These are phyloP conservation scores for Acomys russatus DNA, from an alignment of 2,797 vertebrate species.

Conservation along the genomic window DNA sequence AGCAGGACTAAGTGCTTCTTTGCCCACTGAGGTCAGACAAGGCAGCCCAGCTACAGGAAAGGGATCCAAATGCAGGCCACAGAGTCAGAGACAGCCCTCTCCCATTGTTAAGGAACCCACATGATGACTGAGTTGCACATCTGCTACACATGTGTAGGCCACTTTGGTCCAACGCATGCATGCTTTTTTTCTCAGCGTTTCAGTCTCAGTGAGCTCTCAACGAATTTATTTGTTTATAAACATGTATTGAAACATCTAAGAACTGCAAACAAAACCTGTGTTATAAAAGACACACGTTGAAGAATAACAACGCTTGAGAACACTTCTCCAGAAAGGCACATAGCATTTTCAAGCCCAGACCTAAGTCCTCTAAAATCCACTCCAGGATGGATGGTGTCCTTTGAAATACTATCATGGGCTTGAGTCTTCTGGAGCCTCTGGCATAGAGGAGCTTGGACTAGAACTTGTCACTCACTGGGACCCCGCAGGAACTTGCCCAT, in stretches of 20 bases:
- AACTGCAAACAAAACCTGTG: not conserved
- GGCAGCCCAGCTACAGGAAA: too few relatives aligned
- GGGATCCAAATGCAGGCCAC: too few relatives aligned
- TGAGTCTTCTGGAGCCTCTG: not conserved
- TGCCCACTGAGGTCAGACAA: too few relatives aligned
- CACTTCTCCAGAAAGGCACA: not conserved
- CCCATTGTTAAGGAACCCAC: too few relatives aligned
- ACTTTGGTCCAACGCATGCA: too few relatives aligned
- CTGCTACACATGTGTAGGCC: too few relatives aligned
- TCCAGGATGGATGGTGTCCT: not conserved
- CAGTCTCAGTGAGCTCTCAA: not conserved
- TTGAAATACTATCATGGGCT: not conserved
- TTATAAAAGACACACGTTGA: not conserved
- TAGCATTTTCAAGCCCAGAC: not conserved
- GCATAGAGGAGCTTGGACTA: not conserved
- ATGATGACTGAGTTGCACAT: too few relatives aligned
- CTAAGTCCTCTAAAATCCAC: not conserved
- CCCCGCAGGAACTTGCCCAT: too few relatives aligned
- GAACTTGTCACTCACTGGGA: accelerated
- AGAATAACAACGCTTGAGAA: not conserved
- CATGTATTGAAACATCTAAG: not conserved
- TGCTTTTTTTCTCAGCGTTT: too few relatives aligned
- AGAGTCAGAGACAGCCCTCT: too few relatives aligned
- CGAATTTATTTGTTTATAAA: not conserved
- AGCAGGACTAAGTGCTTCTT: too few relatives aligned